Conservation (phyloP, 2,113 vertebrate genomes). For the Leucopsar rothschildi region DNA sequence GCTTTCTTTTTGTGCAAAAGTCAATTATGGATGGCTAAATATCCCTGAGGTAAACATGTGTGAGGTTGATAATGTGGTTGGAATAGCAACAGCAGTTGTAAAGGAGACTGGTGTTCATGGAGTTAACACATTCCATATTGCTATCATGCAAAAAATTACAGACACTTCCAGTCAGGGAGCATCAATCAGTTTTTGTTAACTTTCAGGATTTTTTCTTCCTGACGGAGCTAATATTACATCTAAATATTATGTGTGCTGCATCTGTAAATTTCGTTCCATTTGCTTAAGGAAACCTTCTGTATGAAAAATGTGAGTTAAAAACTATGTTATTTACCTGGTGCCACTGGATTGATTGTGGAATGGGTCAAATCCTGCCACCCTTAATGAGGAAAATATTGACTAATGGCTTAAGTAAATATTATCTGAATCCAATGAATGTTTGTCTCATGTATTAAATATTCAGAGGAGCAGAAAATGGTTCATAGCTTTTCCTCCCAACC, state of each 20-base stretch:
- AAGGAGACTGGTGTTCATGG: conserved; percentile 23
- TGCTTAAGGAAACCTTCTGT: background rate
- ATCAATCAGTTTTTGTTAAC: conserved; percentile 56
- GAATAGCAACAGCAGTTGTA: conserved; percentile 55
- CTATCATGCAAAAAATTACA: conserved; percentile 24
- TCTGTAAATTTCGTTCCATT: conserved; percentile 17
- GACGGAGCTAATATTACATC: conserved; percentile 29
- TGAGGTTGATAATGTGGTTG: conserved; percentile 79
- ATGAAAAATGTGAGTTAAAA: background rate
- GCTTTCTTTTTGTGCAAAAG: conserved; percentile 75
- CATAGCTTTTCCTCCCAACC: background rate
- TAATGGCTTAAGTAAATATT: conserved; percentile 42
- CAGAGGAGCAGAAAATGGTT: background rate
- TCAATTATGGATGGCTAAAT: conserved; percentile 79
- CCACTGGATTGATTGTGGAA: background rate
- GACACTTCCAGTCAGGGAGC: conserved; percentile 10
- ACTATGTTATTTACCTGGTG: background rate
- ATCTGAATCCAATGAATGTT: conserved; percentile 22
- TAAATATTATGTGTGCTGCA: conserved; percentile 21
- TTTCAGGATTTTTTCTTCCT: conserved; percentile 23
- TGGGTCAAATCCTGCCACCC: background rate
- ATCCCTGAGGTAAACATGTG: conserved; percentile 85
- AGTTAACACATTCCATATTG: conserved; percentile 48
- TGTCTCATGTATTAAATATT: background rate
- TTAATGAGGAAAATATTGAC: conserved; percentile 47